Conservation (phyloP, 2,888 invertebrate genomes). For the Andrena hattorfiana region DNA sequence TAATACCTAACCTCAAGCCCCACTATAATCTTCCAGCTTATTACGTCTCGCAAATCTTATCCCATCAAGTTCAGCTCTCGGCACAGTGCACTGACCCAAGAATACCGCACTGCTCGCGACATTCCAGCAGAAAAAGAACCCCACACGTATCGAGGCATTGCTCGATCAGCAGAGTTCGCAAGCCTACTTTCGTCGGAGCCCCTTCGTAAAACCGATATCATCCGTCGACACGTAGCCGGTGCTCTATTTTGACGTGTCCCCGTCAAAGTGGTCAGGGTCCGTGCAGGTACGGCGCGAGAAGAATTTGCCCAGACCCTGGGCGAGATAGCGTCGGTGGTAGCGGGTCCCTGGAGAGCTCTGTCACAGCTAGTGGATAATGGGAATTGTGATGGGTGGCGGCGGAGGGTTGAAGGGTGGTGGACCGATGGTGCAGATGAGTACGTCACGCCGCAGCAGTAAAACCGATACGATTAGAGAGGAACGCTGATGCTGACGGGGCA, state of each 20-base stretch:
- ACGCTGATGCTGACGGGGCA: slow-evolving; percentile 83
- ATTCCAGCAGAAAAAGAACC: neutral
- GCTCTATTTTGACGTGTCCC: slow-evolving; percentile 42
- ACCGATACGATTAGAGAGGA: slow-evolving; percentile 82
- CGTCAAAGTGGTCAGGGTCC: slow-evolving; percentile 46
- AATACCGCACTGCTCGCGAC: neutral
- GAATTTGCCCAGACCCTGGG: slow-evolving; percentile 50
- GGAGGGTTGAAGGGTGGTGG: slow-evolving; percentile 74
- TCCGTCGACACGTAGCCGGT: neutral
- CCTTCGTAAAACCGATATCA: neutral
- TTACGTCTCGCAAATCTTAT: too few species aligned
- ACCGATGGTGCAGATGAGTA: slow-evolving; percentile 80
- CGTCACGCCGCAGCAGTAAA: slow-evolving; percentile 84
- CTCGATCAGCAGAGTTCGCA: neutral
- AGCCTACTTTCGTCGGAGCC: neutral
- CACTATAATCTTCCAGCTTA: too few species aligned
- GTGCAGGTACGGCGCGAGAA: slow-evolving; percentile 54
- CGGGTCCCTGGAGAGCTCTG: slow-evolving; percentile 83
- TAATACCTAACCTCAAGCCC: too few species aligned
- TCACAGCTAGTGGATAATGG: slow-evolving; percentile 84
- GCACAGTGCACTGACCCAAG: neutral
- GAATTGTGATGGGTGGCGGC: slow-evolving; percentile 80
- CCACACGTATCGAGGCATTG: neutral
- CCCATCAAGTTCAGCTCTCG: too few species aligned
- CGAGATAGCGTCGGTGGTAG: slow-evolving; percentile 57